A percentile compares a stretch with the other conserved stretches of the same genome.
Evolutionary conservation across 2,113 vertebrate genomes (phyloP).

Genomic region (Silurus glanis): DNA sequence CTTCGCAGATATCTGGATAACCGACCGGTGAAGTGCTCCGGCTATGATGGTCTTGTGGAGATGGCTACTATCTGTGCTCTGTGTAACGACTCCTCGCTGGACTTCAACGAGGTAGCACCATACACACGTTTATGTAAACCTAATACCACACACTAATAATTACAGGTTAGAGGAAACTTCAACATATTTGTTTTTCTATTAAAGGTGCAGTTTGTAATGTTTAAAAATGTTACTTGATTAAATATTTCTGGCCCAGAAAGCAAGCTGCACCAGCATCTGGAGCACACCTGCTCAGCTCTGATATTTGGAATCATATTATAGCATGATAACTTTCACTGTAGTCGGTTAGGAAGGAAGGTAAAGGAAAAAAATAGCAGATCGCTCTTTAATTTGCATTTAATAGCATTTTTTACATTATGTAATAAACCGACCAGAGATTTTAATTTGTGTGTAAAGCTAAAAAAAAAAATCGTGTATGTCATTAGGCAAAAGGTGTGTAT

Average conservation of each 20-base stretch:
- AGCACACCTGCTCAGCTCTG: not conserved
- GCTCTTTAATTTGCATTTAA: not conserved
- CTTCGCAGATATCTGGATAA: slow-evolving; percentile 83
- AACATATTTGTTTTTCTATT: not conserved
- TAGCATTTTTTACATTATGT: not conserved
- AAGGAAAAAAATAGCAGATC: not conserved
- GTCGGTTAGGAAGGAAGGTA: not conserved
- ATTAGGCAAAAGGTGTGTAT: slow-evolving; percentile 83
- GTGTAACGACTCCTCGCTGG: slow-evolving; percentile 97
- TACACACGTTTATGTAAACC: not conserved
- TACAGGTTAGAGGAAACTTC: not conserved
- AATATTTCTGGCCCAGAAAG: not conserved
- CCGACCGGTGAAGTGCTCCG: slow-evolving; percentile 79
- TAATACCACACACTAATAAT: not conserved
- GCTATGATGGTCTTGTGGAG: slow-evolving; percentile 90
- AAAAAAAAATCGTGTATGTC: not conserved
- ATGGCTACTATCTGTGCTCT: slow-evolving; percentile 95
- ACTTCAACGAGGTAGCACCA: slow-evolving; percentile 90
- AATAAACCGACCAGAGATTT: not conserved
- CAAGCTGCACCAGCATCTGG: not conserved
- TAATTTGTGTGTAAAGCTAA: not conserved
- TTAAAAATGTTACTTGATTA: not conserved
- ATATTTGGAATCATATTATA: not conserved
- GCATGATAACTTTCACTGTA: not conserved
- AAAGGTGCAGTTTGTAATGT: not conserved